Evolutionary conservation across 2,888 invertebrate genomes (phyloP), one percentile per base, ranked within the genome.

Genomic region (Netelia virgata): DNA sequence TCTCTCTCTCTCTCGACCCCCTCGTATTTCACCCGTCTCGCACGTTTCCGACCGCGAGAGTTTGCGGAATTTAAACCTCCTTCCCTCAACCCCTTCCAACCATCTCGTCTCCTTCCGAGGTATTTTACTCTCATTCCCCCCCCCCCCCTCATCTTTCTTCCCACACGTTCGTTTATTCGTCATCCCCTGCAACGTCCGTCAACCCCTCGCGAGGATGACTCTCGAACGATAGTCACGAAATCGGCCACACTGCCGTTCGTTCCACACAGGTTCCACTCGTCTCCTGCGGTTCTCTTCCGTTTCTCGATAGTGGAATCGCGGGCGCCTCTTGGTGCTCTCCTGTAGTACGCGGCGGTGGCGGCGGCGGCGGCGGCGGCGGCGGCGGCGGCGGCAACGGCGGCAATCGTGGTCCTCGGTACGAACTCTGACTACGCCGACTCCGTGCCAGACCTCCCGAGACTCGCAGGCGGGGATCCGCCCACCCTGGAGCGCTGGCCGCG

Each of bases 381-480:
- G 55, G n/a, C 55, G 20, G 57, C 57, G 79, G 18, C 57, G 5
- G 57, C 8, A 9, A 20, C 6, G 5, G 16, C 68, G 28, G 43
- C 23, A 63, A 50, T 74, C 28, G 74, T 50, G 50, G 50, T 23
- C 47, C 50, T 64, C 73, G 43, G 50, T 74, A 70, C 47, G 73
- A 6, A 20, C 57, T 72, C 64, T 79, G 78, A 73, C 78, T 85
- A 85, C 85, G 85, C 85, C 85, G 81, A 84, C 83, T 70, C 69
- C 63, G 55, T 36, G 36, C 1, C 82, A 64, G 82, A 66, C 76
- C 64, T 78, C 77, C 81, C 75, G 70, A 80, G 66, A 74, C 81
- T 84, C 86, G 75, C 84, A 81, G 74, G 79, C 73, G 84, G 86
- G 88, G 87, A 86, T 72, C 88, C 87, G 88, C 88, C 88, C 88